Conservation (phyloP, 2,888 invertebrate genomes). For the Nephrocerus scutellatus region DNA sequence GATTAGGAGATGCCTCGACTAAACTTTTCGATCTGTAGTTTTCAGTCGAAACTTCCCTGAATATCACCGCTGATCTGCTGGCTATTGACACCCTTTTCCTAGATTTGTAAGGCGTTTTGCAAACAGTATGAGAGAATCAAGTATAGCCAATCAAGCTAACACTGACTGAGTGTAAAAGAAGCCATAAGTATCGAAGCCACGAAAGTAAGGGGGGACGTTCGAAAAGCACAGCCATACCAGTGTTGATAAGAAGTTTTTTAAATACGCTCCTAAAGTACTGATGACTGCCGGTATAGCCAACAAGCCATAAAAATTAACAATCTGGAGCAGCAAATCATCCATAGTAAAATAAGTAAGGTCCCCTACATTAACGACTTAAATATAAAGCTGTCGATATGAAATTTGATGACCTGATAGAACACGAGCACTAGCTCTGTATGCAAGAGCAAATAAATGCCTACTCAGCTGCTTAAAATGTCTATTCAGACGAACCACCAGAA, state of each 20-base stretch:
- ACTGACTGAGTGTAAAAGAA: neutral
- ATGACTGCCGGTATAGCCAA: conserved; percentile 2
- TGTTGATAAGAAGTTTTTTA: too few species aligned
- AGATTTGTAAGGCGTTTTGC: neutral
- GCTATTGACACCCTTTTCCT: neutral
- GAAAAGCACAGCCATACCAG: too few species aligned
- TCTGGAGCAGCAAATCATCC: conserved; percentile 3
- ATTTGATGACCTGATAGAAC: conserved; percentile 1
- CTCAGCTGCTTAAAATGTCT: conserved; percentile 1
- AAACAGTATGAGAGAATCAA: neutral
- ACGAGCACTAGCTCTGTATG: conserved; percentile 1
- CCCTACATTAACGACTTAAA: conserved; percentile 1
- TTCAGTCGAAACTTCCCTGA: conserved; percentile 4
- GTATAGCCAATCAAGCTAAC: neutral
- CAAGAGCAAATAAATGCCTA: conserved; percentile 1
- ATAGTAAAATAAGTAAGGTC: neutral
- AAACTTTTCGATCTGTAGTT: conserved; percentile 4
- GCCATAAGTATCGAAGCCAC: too few species aligned
- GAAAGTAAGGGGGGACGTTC: too few species aligned
- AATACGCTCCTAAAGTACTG: neutral
- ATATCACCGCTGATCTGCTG: too few species aligned
- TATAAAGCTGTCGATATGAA: conserved; percentile 1
- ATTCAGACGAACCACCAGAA: neutral
- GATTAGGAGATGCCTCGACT: too few species aligned
- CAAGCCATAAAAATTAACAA: conserved; percentile 1